Percentiles rank a stretch among this genome's conserved stretches.
phyloP scores from a whole-genome alignment of 2,113 vertebrate genomes.

The Phoxinus phoxinus region DNA sequence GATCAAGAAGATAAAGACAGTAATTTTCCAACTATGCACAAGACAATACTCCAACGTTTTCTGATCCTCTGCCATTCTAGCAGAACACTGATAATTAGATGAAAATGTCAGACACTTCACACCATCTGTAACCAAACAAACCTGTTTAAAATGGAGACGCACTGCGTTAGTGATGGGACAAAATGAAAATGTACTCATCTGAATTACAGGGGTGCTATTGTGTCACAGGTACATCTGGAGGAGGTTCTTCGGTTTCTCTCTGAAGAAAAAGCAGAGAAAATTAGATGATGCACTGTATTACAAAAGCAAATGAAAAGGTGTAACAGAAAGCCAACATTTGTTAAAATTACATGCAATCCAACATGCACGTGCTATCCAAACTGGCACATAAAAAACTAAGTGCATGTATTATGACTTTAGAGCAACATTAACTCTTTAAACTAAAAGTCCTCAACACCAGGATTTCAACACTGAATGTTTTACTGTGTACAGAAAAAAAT shows the following conservation, averaged over 20 bases:
- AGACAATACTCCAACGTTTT: not conserved
- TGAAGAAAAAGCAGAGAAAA: not conserved
- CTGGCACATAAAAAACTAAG: too few relatives aligned
- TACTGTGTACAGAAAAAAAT: too few relatives aligned
- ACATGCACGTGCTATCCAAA: not conserved
- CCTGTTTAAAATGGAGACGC: not conserved
- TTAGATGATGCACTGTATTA: conserved; percentile 8
- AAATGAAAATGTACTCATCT: not conserved
- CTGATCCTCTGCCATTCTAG: not conserved
- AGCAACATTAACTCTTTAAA: too few relatives aligned
- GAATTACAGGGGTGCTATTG: not conserved
- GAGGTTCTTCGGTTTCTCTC: not conserved
- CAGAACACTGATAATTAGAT: not conserved
- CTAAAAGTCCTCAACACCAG: too few relatives aligned
- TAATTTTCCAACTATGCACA: conserved; percentile 1
- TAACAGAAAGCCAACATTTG: not conserved
- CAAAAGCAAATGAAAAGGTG: not conserved
- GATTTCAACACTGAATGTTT: too few relatives aligned
- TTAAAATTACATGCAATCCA: not conserved
- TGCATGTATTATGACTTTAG: too few relatives aligned
- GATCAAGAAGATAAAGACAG: conserved; percentile 27
- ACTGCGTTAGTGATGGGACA: not conserved
- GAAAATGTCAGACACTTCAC: not conserved
- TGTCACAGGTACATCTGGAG: not conserved
- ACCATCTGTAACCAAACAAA: not conserved